Conservation (phyloP, 2,113 vertebrate species). For the Mesoclemmys tuberculata region DNA sequence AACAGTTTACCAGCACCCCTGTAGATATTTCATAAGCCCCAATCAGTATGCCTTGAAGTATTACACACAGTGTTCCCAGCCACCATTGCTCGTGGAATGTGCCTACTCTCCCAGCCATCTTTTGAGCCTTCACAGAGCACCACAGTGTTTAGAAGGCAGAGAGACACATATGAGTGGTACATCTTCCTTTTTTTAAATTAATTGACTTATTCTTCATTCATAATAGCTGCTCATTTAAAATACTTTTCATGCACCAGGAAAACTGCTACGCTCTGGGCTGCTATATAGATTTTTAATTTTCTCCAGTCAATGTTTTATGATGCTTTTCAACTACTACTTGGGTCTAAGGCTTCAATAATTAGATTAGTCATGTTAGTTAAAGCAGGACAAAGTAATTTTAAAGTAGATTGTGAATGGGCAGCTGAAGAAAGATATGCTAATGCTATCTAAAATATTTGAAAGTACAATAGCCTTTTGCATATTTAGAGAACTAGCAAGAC, state of each 20-base stretch:
- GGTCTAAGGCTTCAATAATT: constrained; percentile 32
- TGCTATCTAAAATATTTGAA: background rate
- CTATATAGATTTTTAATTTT: constrained; percentile 55
- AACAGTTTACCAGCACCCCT: background rate
- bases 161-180: background rate
- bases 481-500: background rate
- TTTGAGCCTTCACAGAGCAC: background rate
- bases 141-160: background rate
- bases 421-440: background rate
- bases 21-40: background rate
- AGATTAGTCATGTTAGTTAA: constrained; percentile 46
- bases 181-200: background rate
- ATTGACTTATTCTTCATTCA: constrained; percentile 31
- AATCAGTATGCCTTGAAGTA: background rate
- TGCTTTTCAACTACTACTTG: constrained; percentile 29
- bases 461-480: constrained; percentile 14
- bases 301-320: constrained; percentile 27
- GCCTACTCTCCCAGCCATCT: background rate
- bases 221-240: constrained; percentile 42
- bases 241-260: constrained; percentile 3
- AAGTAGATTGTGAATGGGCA: constrained; percentile 9
- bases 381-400: constrained; percentile 55
- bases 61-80: background rate
- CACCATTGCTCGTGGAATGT: background rate
- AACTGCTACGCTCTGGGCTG: background rate